Evolutionary conservation across 2,888 invertebrate genomes (phyloP), one percentile per base, ranked within the genome.

Genomic region (Sphaerophoria taeniata): DNA sequence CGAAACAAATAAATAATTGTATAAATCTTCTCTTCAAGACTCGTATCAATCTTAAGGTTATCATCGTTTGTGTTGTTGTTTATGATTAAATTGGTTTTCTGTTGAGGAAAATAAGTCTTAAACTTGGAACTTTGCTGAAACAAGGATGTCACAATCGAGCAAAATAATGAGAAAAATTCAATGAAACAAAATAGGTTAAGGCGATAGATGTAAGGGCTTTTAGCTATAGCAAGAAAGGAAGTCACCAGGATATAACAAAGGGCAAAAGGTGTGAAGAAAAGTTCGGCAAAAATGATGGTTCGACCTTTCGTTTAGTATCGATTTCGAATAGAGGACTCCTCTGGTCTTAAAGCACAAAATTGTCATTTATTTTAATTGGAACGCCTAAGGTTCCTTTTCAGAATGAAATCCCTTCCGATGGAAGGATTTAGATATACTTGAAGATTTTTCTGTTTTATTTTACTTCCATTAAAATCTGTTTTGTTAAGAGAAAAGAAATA

Each of bases 1-100:
- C 79, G 79, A 83, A 83, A 74, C 83, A 83, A 83, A 80, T 75
- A 74, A 43, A 14, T 2, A 34, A 16, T 49, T 6, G n/a, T 43
- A 43, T 3, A 39, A 39, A 43, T 3, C 12, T 11, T 6, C 9
- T 12, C 9, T 12, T 11, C 43, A 39, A 39, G 39, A 11, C 3
- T 43, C 2, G 43, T 43, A 9, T 43, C 9, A 7, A 43, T 16
- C 1, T 39, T 14, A 49, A 2, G 0, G 43, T 36, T n/a, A 53
- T n/a, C 34, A 6, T 56, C 34, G 69, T 60, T 47, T 14, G 7
- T 14, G 24, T n/a, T 49, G 31, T 33, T 70, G 7, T 53, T 16
- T 71, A 16, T 73, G 69, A 74, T 79, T 73, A 9, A 79, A 73
- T 83, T 83, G 67, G 53, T 53, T 67, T 53, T 39, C 53, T 14